A percentile compares a stretch with the other conserved stretches of the same genome.
These are phyloP conservation scores for Sclerodermus sp. DNA, from an alignment of 2,888 invertebrate species.

Conservation along the genomic window DNA sequence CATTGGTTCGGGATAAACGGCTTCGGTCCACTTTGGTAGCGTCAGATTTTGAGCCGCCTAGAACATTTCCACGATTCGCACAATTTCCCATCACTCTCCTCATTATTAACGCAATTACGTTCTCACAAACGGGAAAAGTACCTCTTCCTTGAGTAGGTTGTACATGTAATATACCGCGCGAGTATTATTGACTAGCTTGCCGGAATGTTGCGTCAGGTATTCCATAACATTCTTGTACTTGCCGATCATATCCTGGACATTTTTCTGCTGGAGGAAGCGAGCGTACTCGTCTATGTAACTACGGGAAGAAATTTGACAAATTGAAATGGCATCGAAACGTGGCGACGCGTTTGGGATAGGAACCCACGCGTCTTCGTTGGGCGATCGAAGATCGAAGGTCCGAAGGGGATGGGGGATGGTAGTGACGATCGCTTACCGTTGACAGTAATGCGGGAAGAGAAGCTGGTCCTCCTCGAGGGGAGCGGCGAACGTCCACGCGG, in stretches of 20 bases:
- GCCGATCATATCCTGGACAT: slow-evolving; percentile 43
- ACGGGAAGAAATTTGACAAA: slow-evolving; percentile 13
- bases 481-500: slow-evolving; percentile 60
- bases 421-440: slow-evolving; percentile 32
- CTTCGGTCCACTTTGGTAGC: slow-evolving; percentile 57
- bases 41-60: slow-evolving; percentile 47
- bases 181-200: slow-evolving; percentile 43
- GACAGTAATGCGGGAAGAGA: slow-evolving; percentile 43
- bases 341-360: too few species aligned
- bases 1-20: slow-evolving; percentile 53
- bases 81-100: too few species aligned
- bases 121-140: too few species aligned
- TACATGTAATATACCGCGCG: slow-evolving; percentile 50
- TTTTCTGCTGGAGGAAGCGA: slow-evolving; percentile 27
- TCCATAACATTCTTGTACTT: slow-evolving; percentile 52
- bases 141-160: slow-evolving; percentile 55
- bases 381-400: too few species aligned
- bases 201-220: slow-evolving; percentile 53
- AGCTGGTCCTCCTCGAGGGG: slow-evolving; percentile 53
- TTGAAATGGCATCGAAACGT: too few species aligned
- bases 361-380: too few species aligned
- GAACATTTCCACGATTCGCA: too few species aligned
- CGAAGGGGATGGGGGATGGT: too few species aligned
- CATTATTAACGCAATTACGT: too few species aligned
- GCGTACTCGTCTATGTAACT: slow-evolving; percentile 45